Evolutionary conservation across 2,113 vertebrate species (phyloP).

Genomic region (Aythya baeri): DNA sequence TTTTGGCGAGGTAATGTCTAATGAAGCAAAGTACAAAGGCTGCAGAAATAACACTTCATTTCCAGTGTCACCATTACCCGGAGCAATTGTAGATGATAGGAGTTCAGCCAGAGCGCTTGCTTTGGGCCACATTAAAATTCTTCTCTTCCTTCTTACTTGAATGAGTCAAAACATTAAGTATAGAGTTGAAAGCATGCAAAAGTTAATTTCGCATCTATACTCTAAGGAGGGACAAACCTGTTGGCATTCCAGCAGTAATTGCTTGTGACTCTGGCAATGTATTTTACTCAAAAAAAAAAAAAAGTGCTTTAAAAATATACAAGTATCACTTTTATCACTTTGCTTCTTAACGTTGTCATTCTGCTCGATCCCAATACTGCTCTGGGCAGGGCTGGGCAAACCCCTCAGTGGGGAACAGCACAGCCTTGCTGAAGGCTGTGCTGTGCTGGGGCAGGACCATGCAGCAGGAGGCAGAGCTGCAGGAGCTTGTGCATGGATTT

Average conservation of each 20-base stretch:
- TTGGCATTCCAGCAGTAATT: background rate
- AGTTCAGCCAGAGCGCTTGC: background rate
- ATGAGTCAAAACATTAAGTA: background rate
- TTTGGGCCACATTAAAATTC: background rate
- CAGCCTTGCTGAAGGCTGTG: background rate
- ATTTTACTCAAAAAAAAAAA: background rate
- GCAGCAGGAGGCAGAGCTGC: background rate
- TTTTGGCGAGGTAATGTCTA: background rate
- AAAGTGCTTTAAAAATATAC: background rate
- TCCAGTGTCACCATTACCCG: background rate
- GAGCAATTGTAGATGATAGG: rapidly evolving
- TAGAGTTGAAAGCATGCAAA: background rate
- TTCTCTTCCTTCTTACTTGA: background rate
- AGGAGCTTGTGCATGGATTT: background rate
- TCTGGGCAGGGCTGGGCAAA: background rate
- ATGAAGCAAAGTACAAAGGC: background rate
- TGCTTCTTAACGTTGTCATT: background rate
- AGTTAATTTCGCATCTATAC: background rate
- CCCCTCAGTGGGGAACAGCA: background rate
- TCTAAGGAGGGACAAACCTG: background rate
- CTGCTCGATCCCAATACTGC: background rate
- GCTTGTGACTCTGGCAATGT: background rate
- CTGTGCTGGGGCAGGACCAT: background rate
- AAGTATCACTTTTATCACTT: background rate
- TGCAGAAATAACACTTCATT: background rate